Percentiles rank a stretch among this genome's conserved stretches.
Evolutionary conservation across 2,888 invertebrate species (phyloP).

Genomic region (Lepidochrysops patricia): DNA sequence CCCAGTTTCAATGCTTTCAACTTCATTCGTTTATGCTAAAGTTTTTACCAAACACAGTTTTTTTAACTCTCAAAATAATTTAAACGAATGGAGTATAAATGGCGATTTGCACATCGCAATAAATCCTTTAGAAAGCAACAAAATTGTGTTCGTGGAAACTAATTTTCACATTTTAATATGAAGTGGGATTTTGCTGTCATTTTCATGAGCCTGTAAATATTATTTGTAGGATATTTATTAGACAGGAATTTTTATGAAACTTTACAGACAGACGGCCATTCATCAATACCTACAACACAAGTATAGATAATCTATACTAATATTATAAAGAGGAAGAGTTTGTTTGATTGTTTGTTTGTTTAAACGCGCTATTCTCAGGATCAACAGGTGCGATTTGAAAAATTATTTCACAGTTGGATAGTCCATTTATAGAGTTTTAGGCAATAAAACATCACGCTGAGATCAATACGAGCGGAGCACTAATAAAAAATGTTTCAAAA

Average conservation of each 20-base stretch:
- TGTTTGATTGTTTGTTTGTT: too few species aligned
- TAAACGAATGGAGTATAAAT: background rate
- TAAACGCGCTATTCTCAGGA: too few species aligned
- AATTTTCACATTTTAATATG: constrained; percentile 1
- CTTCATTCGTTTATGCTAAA: background rate
- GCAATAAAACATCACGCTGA: too few species aligned
- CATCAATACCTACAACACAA: too few species aligned
- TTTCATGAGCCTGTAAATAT: background rate
- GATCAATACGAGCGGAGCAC: too few species aligned
- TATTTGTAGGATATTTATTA: background rate
- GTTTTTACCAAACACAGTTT: background rate
- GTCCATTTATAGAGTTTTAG: too few species aligned
- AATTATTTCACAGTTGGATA: too few species aligned
- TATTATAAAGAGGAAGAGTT: too few species aligned
- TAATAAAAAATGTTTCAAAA: too few species aligned
- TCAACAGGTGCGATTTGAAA: too few species aligned
- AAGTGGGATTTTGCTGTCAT: background rate
- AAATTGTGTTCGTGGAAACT: background rate
- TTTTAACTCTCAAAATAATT: background rate
- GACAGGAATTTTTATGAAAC: background rate
- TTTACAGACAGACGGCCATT: too few species aligned
- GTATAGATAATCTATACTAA: too few species aligned
- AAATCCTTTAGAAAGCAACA: background rate
- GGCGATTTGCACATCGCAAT: background rate
- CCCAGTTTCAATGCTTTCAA: background rate